Conservation (phyloP, 2,888 invertebrate species). For the Plebejus anna region DNA sequence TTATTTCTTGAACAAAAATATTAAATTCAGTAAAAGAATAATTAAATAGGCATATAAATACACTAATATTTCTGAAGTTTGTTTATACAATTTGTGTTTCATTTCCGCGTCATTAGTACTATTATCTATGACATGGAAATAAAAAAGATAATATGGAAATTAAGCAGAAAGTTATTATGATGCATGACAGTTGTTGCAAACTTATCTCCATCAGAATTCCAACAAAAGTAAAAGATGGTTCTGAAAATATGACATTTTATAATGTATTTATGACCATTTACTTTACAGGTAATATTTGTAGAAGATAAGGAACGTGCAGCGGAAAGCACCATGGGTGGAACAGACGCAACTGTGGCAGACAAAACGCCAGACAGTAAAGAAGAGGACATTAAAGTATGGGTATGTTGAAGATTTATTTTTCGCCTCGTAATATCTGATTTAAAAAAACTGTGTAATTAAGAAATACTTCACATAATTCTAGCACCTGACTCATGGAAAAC, state of each 20-base stretch:
- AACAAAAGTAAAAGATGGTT: no score
- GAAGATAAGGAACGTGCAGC: conserved; percentile 68
- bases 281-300: conserved; percentile 69
- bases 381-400: conserved; percentile 59
- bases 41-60: neutral
- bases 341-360: conserved; percentile 44
- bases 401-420: conserved; percentile 41
- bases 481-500: no score
- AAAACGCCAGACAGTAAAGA: conserved; percentile 47
- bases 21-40: conserved; percentile 7
- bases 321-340: conserved; percentile 61
- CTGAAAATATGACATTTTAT: no score
- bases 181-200: no score
- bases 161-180: no score
- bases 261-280: neutral
- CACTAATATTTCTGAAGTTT: neutral
- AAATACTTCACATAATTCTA: no score
- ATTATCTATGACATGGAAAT: no score
- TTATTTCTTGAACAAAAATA: conserved; percentile 4
- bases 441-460: no score
- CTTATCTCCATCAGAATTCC: no score
- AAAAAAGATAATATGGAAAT: no score
- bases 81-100: neutral
- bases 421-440: no score
- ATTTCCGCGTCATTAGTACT: neutral